phyloP scores from a whole-genome alignment of 1,140 invertebrate genomes.

The Cherax quadricarinatus region DNA sequence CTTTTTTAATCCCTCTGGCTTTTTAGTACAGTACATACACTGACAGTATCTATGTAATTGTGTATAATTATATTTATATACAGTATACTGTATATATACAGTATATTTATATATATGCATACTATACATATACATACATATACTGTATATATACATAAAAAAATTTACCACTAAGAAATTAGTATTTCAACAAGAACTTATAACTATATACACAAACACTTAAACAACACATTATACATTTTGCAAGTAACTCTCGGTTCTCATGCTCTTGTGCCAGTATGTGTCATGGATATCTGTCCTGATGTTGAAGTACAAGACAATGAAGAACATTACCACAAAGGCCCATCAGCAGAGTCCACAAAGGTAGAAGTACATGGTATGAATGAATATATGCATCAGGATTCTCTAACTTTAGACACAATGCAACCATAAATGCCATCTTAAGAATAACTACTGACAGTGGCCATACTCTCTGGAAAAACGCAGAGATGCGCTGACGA shows the following conservation, averaged over 20 bases:
- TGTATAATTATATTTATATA: too few relatives aligned
- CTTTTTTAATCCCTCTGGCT: too few relatives aligned
- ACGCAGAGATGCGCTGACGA: conserved; percentile 41
- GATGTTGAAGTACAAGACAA: conserved; percentile 68
- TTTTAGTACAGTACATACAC: too few relatives aligned
- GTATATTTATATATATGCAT: too few relatives aligned
- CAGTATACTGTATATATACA: too few relatives aligned
- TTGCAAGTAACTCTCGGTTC: background rate
- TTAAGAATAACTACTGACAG: conserved; percentile 75
- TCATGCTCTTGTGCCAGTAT: background rate
- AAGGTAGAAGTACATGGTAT: conserved; percentile 76
- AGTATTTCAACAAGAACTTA: too few relatives aligned
- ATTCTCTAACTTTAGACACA: conserved; percentile 77
- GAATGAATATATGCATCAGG: conserved; percentile 71
- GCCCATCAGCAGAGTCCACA: conserved; percentile 76
- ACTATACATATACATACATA: too few relatives aligned
- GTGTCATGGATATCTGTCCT: conserved; percentile 30
- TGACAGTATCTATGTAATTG: too few relatives aligned
- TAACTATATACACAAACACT: background rate
- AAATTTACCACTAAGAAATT: too few relatives aligned
- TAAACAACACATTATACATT: background rate
- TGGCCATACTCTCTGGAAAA: conserved; percentile 62
- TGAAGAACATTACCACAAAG: conserved; percentile 75
- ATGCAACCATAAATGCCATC: conserved; percentile 76
- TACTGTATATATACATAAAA: too few relatives aligned